phyloP scores from a whole-genome alignment of 1,140 invertebrate species.

The Radopholus similis region DNA sequence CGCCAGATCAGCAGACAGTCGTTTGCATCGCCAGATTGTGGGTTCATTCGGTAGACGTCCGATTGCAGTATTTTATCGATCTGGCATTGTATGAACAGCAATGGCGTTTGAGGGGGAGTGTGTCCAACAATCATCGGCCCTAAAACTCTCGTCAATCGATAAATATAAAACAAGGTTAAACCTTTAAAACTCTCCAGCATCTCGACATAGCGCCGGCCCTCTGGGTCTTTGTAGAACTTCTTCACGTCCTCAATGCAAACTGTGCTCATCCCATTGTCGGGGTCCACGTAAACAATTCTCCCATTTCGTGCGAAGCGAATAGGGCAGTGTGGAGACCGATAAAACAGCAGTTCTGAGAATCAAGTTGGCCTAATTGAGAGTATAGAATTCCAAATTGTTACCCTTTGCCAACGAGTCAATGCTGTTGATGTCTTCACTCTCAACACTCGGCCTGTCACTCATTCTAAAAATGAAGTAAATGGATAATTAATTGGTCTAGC shows the following conservation, averaged over 20 bases:
- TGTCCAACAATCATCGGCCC: conserved; percentile 35
- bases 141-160: background rate
- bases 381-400: background rate
- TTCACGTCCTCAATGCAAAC: conserved; percentile 41
- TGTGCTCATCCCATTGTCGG: conserved; percentile 26
- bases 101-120: conserved; percentile 41
- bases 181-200: conserved; percentile 46
- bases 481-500: background rate
- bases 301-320: conserved; percentile 33
- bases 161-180: background rate
- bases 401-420: conserved; percentile 39
- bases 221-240: conserved; percentile 19
- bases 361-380: background rate
- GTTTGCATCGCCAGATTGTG: conserved; percentile 39
- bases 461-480: conserved; percentile 24
- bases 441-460: conserved; percentile 38
- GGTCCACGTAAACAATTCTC: conserved; percentile 37
- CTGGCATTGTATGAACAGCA: conserved; percentile 43
- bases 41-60: conserved; percentile 44
- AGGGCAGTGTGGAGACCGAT: conserved; percentile 32
- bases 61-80: conserved; percentile 36
- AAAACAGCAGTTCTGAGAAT: conserved; percentile 42
- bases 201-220: conserved; percentile 31
- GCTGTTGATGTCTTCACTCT: conserved; percentile 39
- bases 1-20: conserved; percentile 50